A percentile compares a stretch with the other conserved stretches of the same genome.
These are phyloP conservation scores for Carterocephalus palaemon DNA, from an alignment of 2,888 invertebrate species.

Conservation along the genomic window DNA sequence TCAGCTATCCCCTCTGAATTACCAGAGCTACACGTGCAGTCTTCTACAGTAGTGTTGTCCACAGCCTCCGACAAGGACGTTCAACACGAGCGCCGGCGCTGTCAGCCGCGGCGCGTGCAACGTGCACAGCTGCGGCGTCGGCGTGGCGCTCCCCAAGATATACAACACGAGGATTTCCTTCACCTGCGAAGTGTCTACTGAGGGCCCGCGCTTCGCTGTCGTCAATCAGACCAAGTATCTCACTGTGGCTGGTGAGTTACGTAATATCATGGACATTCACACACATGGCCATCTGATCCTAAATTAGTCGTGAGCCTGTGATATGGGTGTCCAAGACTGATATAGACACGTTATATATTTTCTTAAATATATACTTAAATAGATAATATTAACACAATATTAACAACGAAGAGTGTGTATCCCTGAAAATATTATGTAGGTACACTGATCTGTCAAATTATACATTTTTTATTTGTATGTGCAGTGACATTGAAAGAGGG, in stretches of 20 bases:
- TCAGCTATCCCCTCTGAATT: too few species aligned
- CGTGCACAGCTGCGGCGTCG: slow-evolving; percentile 58
- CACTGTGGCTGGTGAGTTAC: slow-evolving; percentile 59
- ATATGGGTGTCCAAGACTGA: too few species aligned
- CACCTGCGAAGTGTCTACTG: slow-evolving; percentile 69
- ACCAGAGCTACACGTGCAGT: slow-evolving; percentile 4
- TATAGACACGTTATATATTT: too few species aligned
- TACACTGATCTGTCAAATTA: too few species aligned
- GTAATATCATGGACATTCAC: background rate
- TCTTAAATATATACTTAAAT: too few species aligned
- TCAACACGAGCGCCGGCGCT: slow-evolving; percentile 57
- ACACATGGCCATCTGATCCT: too few species aligned
- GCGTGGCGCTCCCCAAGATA: slow-evolving; percentile 53
- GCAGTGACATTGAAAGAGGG: slow-evolving; percentile 61
- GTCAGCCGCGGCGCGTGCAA: slow-evolving; percentile 56
- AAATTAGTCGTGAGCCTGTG: too few species aligned
- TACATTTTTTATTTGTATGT: slow-evolving; percentile 14
- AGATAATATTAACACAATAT: too few species aligned
- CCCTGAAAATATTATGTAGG: too few species aligned
- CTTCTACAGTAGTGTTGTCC: background rate
- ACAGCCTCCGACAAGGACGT: slow-evolving; percentile 63
- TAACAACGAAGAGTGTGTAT: too few species aligned
- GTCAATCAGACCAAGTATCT: slow-evolving; percentile 68
- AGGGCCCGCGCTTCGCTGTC: slow-evolving; percentile 67
- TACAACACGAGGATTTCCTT: slow-evolving; percentile 60